Conservation (phyloP, 2,797 vertebrate species). For the Ceryle rudis region DNA sequence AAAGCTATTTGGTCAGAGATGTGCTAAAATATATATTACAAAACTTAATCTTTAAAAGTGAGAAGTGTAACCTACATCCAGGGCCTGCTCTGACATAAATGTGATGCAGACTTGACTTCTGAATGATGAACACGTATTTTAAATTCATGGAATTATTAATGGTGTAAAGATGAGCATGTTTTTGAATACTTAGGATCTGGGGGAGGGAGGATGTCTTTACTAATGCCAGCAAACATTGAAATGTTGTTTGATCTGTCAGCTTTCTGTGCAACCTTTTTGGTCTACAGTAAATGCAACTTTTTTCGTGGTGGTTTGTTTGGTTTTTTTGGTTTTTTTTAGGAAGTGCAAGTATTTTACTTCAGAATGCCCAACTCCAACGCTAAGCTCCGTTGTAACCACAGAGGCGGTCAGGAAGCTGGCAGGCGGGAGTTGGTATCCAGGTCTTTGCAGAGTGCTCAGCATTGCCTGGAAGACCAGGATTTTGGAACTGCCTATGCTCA, state of each 20-base stretch:
- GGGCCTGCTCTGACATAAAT: rapidly evolving
- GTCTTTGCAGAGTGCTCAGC: conserved; percentile 92
- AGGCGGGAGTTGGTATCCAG: conserved; percentile 89
- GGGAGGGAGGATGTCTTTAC: neutral
- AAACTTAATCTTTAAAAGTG: neutral
- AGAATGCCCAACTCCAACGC: conserved; percentile 85
- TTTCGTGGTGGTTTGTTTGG: neutral
- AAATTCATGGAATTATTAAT: neutral
- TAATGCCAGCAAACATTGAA: neutral
- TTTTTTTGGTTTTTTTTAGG: neutral
- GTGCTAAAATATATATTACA: rapidly evolving
- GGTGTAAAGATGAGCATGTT: rapidly evolving
- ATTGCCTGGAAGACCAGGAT: conserved; percentile 89
- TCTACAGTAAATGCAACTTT: rapidly evolving
- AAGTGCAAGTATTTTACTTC: neutral
- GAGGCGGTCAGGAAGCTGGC: conserved; percentile 80
- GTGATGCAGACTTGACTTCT: rapidly evolving
- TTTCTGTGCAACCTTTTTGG: neutral
- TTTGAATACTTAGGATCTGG: neutral
- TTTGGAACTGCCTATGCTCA: conserved; percentile 96
- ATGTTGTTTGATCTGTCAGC: neutral
- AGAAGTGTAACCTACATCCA: neutral
- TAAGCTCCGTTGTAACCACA: conserved; percentile 75
- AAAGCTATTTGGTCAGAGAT: rapidly evolving
- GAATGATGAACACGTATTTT: rapidly evolving